These are phyloP conservation scores for Thecocarcelia acutangulata DNA, from an alignment of 2,888 invertebrate genomes.

Conservation along the genomic window DNA sequence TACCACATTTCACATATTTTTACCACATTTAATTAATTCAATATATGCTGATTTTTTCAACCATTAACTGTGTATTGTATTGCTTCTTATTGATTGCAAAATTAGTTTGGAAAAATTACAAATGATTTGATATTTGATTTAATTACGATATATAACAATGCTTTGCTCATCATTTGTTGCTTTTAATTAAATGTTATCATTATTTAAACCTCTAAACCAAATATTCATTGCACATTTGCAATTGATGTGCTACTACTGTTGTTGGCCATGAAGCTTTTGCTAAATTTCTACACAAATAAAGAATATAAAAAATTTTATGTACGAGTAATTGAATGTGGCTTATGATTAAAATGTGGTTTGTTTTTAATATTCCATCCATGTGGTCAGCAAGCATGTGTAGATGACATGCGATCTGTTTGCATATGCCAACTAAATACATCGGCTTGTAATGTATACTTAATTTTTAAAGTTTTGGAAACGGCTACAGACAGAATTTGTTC, in stretches of 20 bases:
- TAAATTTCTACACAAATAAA: not conserved
- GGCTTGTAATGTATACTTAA: too few relatives aligned
- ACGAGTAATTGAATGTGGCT: not conserved
- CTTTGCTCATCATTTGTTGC: constrained; percentile 30
- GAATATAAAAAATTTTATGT: too few relatives aligned
- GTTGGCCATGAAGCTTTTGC: not conserved
- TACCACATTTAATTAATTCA: constrained; percentile 41
- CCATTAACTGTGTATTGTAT: too few relatives aligned
- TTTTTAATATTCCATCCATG: too few relatives aligned
- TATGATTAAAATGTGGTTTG: too few relatives aligned
- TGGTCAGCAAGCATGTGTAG: too few relatives aligned
- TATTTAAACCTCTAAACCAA: not conserved
- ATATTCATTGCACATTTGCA: not conserved
- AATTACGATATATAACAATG: constrained; percentile 21
- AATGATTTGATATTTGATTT: not conserved
- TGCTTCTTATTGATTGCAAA: not conserved
- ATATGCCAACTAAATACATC: too few relatives aligned
- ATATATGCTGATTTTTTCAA: constrained; percentile 20
- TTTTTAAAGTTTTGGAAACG: too few relatives aligned
- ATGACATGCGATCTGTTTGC: too few relatives aligned
- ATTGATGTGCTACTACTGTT: not conserved
- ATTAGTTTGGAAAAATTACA: constrained; percentile 25
- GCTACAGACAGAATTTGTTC: too few relatives aligned
- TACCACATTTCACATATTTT: too few relatives aligned
- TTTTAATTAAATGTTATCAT: constrained; percentile 26